phyloP scores from a whole-genome alignment of 2,888 invertebrate genomes.

The Mamestra brassicae region DNA sequence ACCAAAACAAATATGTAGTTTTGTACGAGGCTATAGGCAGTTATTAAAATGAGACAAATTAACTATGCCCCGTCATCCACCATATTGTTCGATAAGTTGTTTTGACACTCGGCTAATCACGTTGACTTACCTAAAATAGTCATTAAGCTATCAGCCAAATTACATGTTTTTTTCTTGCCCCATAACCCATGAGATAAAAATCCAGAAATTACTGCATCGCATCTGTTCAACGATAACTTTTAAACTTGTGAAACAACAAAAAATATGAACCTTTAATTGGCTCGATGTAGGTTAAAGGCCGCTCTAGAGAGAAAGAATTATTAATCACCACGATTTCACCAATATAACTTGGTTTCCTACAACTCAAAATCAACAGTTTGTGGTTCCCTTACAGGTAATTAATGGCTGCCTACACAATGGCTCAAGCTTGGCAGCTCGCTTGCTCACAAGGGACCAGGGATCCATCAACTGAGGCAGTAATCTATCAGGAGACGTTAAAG shows the following conservation, averaged over 20 bases:
- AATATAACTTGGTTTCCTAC: neutral
- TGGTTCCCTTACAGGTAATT: constrained; percentile 4
- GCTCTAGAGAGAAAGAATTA: neutral
- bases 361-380: constrained; percentile 3
- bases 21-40: neutral
- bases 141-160: neutral
- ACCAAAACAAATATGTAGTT: too few species aligned
- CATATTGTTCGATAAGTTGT: neutral
- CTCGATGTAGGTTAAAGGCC: neutral
- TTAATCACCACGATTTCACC: neutral
- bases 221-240: constrained; percentile 9
- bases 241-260: constrained; percentile 1
- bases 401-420: constrained; percentile 25
- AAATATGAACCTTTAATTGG: neutral
- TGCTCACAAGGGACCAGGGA: constrained; percentile 9
- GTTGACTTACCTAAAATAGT: neutral
- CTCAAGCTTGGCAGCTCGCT: constrained; percentile 7
- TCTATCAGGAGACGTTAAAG: constrained; percentile 31
- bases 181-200: constrained; percentile 9
- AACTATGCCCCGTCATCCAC: neutral
- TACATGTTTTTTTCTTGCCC: neutral
- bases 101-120: neutral
- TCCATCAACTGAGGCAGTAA: constrained; percentile 38
- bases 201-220: constrained; percentile 23
- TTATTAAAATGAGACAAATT: neutral